These are phyloP conservation scores for Plebejus melissa DNA, from an alignment of 2,888 invertebrate species.

Conservation along the genomic window DNA sequence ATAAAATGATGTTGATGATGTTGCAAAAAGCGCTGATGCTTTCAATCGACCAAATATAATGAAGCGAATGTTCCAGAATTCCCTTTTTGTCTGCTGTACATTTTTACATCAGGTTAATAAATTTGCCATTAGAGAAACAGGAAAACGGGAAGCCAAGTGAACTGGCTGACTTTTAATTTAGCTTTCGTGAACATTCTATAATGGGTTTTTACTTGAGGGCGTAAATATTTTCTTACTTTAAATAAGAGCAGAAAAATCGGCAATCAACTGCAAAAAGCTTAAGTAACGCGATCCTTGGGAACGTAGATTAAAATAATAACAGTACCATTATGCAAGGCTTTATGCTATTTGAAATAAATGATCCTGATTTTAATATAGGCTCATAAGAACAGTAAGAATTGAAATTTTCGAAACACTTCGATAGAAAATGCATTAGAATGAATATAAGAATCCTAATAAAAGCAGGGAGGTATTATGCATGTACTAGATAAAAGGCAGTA, in stretches of 20 bases:
- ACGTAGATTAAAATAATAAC: neutral
- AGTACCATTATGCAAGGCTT: neutral
- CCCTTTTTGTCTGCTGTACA: slow-evolving; percentile 5
- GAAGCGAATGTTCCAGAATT: slow-evolving; percentile 3
- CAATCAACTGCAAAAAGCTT: neutral
- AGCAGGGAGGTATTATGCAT: too few relatives aligned
- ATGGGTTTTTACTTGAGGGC: slow-evolving; percentile 17
- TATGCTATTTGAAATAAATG: neutral
- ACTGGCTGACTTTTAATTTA: slow-evolving; percentile 22
- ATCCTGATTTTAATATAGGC: too few relatives aligned
- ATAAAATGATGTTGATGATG: neutral
- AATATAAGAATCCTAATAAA: neutral
- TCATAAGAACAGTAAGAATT: neutral
- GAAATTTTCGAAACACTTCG: neutral
- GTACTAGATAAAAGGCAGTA: neutral
- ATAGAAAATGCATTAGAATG: slow-evolving; percentile 2
- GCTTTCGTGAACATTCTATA: slow-evolving; percentile 17
- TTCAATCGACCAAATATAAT: slow-evolving; percentile 18
- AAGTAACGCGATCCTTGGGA: neutral
- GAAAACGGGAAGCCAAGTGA: slow-evolving; percentile 21
- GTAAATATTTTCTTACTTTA: slow-evolving; percentile 18
- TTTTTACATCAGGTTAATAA: slow-evolving; percentile 22
- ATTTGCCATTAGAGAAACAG: slow-evolving; percentile 23
- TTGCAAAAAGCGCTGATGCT: neutral
- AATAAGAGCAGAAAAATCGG: slow-evolving; percentile 2